Base-by-base conservation (phyloP, 2,888 invertebrate genomes). In the Caenorhabditis uteleia region DNA sequence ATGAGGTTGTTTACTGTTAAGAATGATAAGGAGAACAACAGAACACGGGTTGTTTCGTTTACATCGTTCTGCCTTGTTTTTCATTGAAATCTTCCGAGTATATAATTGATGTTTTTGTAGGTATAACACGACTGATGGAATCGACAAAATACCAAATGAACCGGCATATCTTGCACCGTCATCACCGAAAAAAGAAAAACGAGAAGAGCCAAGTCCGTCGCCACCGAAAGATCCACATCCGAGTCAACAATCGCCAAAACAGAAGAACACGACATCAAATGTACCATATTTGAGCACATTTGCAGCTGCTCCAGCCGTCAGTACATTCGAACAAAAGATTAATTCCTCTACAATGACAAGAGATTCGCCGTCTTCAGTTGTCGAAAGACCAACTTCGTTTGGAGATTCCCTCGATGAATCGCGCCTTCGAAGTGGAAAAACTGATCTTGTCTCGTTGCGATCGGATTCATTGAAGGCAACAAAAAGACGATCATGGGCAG, bases 401-500 rank as follows among this genome's bases (percentile, higher is more conserved):
- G 72, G 49, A 18, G 68, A 68, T 6, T 58, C 60, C 16, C 40
- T 68, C 29, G 72, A 73, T 51, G 72, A 69, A 39, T 56, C 68
- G 0, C 47, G 60, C 1, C 61, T 71, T n/a, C 60, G 70, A n/a
- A 59, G 46, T 21, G 67, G 68, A 40, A 61, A 62, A 8, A 71
- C 80, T 6, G 82, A 82, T 50, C 70, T 74, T 34, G 68, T 82
- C 7, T 75, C 76, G 23, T 51, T 82, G 18, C 60, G 82, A 20
- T 69, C 68, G 12, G 80, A 82, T 53, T 80, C 78, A 6, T 40
- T 82, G 54, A 78, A 80, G 40, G 80, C 82, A 4, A 78, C 80
- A 8, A 82, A 82, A 53, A 59, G 82, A 44, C 64, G 80, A 40
- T 82, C 82, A 6, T 82, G 81, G 80, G 80, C 80, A 0, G 78